phyloP scores from a whole-genome alignment of 2,888 invertebrate species.

The Sipha maydis region DNA sequence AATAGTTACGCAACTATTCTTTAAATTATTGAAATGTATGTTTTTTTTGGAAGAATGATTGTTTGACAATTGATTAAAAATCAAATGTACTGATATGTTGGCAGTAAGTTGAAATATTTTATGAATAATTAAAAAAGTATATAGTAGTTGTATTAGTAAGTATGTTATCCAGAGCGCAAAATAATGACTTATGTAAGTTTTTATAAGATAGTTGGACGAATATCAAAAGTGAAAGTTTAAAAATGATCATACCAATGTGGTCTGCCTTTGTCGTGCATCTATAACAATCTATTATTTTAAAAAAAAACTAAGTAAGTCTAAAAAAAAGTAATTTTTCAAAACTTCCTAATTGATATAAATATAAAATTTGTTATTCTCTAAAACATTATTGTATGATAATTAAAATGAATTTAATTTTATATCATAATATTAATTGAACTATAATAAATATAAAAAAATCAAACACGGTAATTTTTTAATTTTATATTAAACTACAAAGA shows the following conservation, averaged over 20 bases:
- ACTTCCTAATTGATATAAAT: too few species aligned
- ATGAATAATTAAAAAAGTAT: slow-evolving; percentile 35
- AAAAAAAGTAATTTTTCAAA: background rate
- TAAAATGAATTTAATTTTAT: too few species aligned
- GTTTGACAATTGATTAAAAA: background rate
- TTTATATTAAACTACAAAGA: too few species aligned
- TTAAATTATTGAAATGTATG: background rate
- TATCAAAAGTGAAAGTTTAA: slow-evolving; percentile 57
- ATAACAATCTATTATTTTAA: slow-evolving; percentile 16
- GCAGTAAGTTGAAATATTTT: slow-evolving; percentile 37
- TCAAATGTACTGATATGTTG: slow-evolving; percentile 26
- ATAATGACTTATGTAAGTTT: slow-evolving; percentile 53
- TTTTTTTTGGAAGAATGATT: background rate
- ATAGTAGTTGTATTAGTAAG: too few species aligned
- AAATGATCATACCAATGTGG: slow-evolving; percentile 45
- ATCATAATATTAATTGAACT: too few species aligned
- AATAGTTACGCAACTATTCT: background rate
- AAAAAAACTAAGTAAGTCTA: background rate
- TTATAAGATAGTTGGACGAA: slow-evolving; percentile 49
- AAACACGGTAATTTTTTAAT: too few species aligned
- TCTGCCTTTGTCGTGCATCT: slow-evolving; percentile 20
- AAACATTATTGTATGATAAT: too few species aligned
- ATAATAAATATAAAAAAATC: too few species aligned
- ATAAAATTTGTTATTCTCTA: too few species aligned
- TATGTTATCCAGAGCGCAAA: slow-evolving; percentile 33